Evolutionary conservation across 1,140 invertebrate species (phyloP), one percentile per base, ranked within the genome.

Genomic region (Ceratitis capitata): DNA sequence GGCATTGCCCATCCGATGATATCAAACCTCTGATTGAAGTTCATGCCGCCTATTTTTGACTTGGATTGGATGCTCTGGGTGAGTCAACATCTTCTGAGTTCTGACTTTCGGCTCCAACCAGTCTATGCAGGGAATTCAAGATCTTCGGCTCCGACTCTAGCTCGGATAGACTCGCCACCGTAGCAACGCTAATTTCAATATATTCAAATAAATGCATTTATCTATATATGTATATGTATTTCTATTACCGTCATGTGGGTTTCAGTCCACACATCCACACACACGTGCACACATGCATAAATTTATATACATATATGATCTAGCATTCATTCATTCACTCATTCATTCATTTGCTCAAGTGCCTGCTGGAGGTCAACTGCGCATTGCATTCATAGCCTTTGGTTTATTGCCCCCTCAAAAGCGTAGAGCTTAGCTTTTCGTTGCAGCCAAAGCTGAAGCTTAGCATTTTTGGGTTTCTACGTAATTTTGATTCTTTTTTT

Each of bases 341-440:
- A n/a, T 26, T 32, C 69, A 45, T 45, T 78, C 35, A 45, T 78
- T 78, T n/a, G 69, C 45, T 78, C 69, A 78, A 78, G 39, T 78
- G 69, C 39, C 39, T 4, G 42, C 39, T 78, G 69, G 69, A 78
- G 69, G 69, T 78, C 69, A 78, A 78, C 69, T 10, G 69, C 69
- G 39, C 23, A 78, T 78, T 78, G 39, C 69, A 78, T 78, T 78
- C 69, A 78, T 78, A 78, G 69, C 69, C 69, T 78, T 78, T 78
- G 39, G 69, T 78, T 78, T 78, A 78, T 78, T 78, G 39, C 69
- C 69, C 69, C 69, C 32, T 78, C 69, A 26, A n/a, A n/a, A 45
- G 35, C 69, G 69, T 42, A 78, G 16, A 32, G 69, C 23, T 78
- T 14, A 74, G 35, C 3, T 19, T 39, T 26, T 61, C 9, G 16